phyloP scores from a whole-genome alignment of 2,113 vertebrate species.

The Callithrix jacchus region DNA sequence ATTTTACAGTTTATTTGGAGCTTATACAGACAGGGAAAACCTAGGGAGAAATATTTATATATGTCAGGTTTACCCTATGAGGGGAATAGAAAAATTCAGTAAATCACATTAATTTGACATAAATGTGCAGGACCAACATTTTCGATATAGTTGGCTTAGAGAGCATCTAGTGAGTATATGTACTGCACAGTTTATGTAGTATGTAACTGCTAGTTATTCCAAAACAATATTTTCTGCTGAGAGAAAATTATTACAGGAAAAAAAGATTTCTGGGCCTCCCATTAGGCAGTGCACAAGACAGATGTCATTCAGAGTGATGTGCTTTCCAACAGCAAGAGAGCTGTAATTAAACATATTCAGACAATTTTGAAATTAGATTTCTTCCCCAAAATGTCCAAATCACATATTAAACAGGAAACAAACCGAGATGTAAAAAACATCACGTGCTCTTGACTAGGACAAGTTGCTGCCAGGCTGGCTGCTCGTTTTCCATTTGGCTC shows the following conservation, averaged over 20 bases:
- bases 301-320: neutral
- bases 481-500: neutral
- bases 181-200: neutral
- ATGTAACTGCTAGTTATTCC: neutral
- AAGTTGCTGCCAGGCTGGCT: fast-evolving
- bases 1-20: neutral
- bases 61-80: neutral
- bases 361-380: slow-evolving; percentile 18
- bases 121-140: neutral
- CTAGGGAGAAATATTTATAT: neutral
- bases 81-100: neutral
- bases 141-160: neutral
- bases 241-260: neutral
- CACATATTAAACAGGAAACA: neutral
- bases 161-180: neutral
- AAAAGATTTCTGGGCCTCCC: neutral
- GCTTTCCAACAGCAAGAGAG: slow-evolving; percentile 29
- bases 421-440: neutral
- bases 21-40: neutral
- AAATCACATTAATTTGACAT: neutral
- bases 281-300: neutral
- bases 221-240: slow-evolving; percentile 5
- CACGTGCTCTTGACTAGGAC: neutral
- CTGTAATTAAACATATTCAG: slow-evolving; percentile 30
- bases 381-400: slow-evolving; percentile 37